Evolutionary conservation across 1,140 invertebrate species (phyloP), one percentile per base, ranked within the genome.

Genomic region (Drosophila pseudoobscura): DNA sequence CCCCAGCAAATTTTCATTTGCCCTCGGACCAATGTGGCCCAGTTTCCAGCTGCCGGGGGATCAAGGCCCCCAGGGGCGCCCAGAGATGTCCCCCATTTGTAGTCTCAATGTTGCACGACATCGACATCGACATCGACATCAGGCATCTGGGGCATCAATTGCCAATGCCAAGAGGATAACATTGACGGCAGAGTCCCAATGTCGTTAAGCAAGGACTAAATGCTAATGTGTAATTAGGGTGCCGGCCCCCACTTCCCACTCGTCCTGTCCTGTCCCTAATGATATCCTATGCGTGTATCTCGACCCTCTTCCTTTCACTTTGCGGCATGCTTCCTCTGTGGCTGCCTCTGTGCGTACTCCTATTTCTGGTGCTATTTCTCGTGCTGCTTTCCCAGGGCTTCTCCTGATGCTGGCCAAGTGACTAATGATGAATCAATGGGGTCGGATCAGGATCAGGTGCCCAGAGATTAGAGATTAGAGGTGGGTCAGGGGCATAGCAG

Each of bases 181-280:
- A 62, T 45, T 63, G 49, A 46, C 13, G 41, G 46, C 29, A 35
- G 22, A 20, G 3, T 26, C 39, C 9, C 63, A 47, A 20, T 52
- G 35, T 50, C 31, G 17, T 60, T 49, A 31, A 17, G 11, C 11
- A 2, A 11, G 55, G 35, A 22, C 47, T 31, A 62, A 66, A 52
- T 64, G 49, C 59, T 64, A 68, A 68, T 68, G 64, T 47, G 60
- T 47, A 65, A 68, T 68, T 65, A 68, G 59, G 47, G 29, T 20
- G 31, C 44, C 17, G 41, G 41, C 58, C 26, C 22, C 51, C 24
- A 26, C 24, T 26, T 26, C 22, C 51, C 31, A 65, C 49, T 65
- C 43, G 50, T 65, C 31, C 43, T 29, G 50, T 65, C 31, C 43
- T 29, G 43, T 41, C 49, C 24, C 8, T 68, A 65, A 68, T 29